phyloP scores from a whole-genome alignment of 2,888 invertebrate genomes.

The Fragum fragum region DNA sequence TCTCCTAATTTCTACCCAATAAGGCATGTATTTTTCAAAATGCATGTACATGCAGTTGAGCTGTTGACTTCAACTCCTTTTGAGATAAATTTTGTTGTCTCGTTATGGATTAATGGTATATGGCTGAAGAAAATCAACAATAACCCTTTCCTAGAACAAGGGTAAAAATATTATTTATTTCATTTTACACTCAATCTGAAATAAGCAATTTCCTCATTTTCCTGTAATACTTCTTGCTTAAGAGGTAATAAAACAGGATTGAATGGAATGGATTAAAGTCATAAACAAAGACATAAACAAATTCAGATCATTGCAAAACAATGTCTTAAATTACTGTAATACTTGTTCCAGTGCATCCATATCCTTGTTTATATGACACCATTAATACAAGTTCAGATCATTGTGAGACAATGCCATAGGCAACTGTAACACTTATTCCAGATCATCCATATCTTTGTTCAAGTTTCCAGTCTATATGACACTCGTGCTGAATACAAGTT shows the following conservation, averaged over 20 bases:
- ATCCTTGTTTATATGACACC: neutral
- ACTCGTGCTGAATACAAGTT: conserved; percentile 69
- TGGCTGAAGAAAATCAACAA: no score
- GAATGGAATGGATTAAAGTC: neutral
- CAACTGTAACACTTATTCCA: conserved; percentile 80
- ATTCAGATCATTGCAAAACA: conserved; percentile 77
- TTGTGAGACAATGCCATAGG: conserved; percentile 81
- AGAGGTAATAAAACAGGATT: conserved; percentile 12
- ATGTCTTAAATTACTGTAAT: conserved; percentile 76
- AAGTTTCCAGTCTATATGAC: neutral
- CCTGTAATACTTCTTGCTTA: no score
- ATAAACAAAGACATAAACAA: conserved; percentile 62
- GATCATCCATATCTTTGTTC: conserved; percentile 71
- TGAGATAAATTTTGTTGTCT: no score
- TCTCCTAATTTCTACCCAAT: no score
- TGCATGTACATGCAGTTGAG: no score
- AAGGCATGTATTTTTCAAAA: no score
- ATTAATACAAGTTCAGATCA: conserved; percentile 73
- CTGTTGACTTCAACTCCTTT: no score
- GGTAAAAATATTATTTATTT: no score
- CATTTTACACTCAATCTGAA: no score
- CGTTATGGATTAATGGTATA: no score
- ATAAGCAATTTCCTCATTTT: no score
- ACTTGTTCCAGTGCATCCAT: neutral
- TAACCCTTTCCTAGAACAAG: no score